phyloP scores from a whole-genome alignment of 2,888 invertebrate species.

The Incurvaria masculella region DNA sequence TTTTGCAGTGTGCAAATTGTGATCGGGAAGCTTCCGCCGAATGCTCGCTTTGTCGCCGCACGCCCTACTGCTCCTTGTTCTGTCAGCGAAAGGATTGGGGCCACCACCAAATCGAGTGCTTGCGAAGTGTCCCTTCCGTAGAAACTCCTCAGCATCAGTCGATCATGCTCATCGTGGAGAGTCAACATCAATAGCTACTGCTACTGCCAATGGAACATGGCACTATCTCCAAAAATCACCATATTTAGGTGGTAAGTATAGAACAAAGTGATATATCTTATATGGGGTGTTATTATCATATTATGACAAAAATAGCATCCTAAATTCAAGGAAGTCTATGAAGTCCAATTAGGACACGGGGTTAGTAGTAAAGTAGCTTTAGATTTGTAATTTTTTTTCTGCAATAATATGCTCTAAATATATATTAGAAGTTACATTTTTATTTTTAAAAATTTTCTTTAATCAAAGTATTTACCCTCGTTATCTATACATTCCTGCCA shows the following conservation, averaged over 20 bases:
- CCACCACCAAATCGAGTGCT: constrained; percentile 82
- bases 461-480: no score
- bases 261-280: constrained; percentile 6
- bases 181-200: constrained; percentile 54
- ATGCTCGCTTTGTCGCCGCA: constrained; percentile 81
- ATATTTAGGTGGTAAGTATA: not conserved
- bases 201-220: not conserved
- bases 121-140: constrained; percentile 61
- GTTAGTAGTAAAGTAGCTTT: not conserved
- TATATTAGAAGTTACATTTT: no score
- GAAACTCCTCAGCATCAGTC: constrained; percentile 61
- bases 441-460: no score
- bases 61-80: constrained; percentile 86
- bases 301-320: not conserved
- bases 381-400: no score
- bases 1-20: constrained; percentile 79
- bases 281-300: no score
- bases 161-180: constrained; percentile 84
- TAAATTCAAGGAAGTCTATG: constrained; percentile 3
- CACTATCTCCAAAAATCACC: constrained; percentile 5
- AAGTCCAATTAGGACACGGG: constrained; percentile 7
- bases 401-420: no score
- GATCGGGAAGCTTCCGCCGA: constrained; percentile 85
- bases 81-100: constrained; percentile 90
- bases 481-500: no score